phyloP scores from a whole-genome alignment of 2,888 invertebrate genomes.

The Mechanitis messenoides region DNA sequence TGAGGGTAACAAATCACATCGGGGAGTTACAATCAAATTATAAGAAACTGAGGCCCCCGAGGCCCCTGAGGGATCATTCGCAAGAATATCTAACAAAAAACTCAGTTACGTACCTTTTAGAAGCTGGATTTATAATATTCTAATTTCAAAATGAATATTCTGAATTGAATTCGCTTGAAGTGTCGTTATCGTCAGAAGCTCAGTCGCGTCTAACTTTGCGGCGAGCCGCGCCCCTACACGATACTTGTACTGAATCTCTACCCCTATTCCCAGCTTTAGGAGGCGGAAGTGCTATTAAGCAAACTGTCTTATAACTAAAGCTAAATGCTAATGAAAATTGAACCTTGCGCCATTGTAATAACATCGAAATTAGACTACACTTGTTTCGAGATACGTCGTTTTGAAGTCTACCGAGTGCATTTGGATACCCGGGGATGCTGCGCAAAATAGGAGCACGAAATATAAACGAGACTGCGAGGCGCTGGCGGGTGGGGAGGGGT shows the following conservation, averaged over 20 bases:
- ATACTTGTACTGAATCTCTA: conserved; percentile 76
- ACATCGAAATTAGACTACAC: conserved; percentile 33
- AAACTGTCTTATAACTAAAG: conserved; percentile 39
- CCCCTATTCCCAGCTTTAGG: conserved; percentile 73
- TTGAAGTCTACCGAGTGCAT: conserved; percentile 70
- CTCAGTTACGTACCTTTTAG: conserved; percentile 49
- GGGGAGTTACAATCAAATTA: conserved; percentile 61
- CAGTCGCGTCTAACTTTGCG: conserved; percentile 75
- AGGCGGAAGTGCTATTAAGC: conserved; percentile 44
- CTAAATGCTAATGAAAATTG: conserved; percentile 25
- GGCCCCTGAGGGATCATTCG: conserved; percentile 30
- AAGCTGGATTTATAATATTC: conserved; percentile 32
- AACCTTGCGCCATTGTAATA: conserved; percentile 31
- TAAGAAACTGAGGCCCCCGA: conserved; percentile 34
- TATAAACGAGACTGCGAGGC: conserved; percentile 77
- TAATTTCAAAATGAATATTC: conserved; percentile 33
- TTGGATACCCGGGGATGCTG: conserved; percentile 77
- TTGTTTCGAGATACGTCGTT: conserved; percentile 44
- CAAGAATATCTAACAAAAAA: conserved; percentile 24
- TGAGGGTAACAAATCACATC: conserved; percentile 55
- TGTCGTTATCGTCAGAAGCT: conserved; percentile 67
- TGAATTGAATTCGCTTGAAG: conserved; percentile 48
- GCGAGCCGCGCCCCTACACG: conserved; percentile 76
- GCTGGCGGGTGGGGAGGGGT: conserved; percentile 63
- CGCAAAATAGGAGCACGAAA: conserved; percentile 77